phyloP scores from a whole-genome alignment of 2,888 invertebrate genomes.

The Incurvaria masculella region DNA sequence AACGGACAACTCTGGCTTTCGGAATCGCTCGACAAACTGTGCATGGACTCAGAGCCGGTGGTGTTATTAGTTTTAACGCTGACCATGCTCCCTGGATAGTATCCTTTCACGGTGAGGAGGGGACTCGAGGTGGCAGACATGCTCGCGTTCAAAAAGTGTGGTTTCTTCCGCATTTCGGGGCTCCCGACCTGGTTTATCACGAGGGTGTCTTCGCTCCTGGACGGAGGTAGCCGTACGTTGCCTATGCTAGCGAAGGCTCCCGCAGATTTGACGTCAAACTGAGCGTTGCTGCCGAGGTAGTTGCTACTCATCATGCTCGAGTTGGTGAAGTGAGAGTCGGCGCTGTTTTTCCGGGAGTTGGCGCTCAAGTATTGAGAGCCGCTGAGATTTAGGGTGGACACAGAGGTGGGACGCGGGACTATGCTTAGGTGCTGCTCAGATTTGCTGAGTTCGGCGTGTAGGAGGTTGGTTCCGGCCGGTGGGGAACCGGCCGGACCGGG shows the following conservation, averaged over 20 bases:
- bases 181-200: constrained; percentile 40
- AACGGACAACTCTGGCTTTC: constrained; percentile 57
- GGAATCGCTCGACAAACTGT: constrained; percentile 64
- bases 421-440: constrained; percentile 73
- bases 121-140: constrained; percentile 70
- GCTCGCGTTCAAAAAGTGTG: constrained; percentile 57
- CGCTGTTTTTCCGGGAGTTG: constrained; percentile 56
- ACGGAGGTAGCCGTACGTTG: constrained; percentile 64
- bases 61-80: constrained; percentile 60
- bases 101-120: constrained; percentile 58
- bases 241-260: constrained; percentile 40
- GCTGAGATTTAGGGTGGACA: constrained; percentile 49
- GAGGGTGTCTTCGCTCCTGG: constrained; percentile 77
- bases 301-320: constrained; percentile 46
- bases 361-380: constrained; percentile 55
- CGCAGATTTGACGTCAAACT: constrained; percentile 41
- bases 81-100: constrained; percentile 61
- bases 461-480: constrained; percentile 44
- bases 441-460: constrained; percentile 73
- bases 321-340: constrained; percentile 56
- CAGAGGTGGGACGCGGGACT: constrained; percentile 49
- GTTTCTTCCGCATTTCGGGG: constrained; percentile 47
- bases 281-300: constrained; percentile 41
- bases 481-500: constrained; percentile 69
- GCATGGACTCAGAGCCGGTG: constrained; percentile 62